Percentiles rank a stretch among this genome's conserved stretches.
phyloP scores from a whole-genome alignment of 2,113 vertebrate species.

The Nothobranchius kuhntae region DNA sequence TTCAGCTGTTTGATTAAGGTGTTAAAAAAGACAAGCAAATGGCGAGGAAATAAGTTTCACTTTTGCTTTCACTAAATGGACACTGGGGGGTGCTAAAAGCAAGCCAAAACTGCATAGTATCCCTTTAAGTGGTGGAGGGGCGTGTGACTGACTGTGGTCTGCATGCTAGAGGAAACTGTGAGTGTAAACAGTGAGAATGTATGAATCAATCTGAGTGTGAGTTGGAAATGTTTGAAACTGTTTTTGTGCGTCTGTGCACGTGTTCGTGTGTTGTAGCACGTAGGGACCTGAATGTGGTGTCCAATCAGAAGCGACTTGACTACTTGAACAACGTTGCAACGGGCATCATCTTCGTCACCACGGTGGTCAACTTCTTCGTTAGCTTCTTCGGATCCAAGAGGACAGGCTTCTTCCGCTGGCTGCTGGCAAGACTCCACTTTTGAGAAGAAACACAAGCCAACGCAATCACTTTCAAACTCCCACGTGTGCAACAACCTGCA shows the following conservation, averaged over 20 bases:
- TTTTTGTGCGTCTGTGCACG: slow-evolving; percentile 34
- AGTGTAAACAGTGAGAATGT: slow-evolving; percentile 13
- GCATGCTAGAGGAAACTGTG: background rate
- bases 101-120: too few species aligned
- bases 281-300: slow-evolving; percentile 75
- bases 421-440: slow-evolving; percentile 73
- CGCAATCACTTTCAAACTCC: background rate
- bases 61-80: too few species aligned
- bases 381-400: slow-evolving; percentile 77
- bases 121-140: background rate
- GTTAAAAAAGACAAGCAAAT: too few species aligned
- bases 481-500: too few species aligned
- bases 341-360: slow-evolving; percentile 67
- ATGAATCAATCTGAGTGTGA: slow-evolving; percentile 5
- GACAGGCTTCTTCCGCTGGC: slow-evolving; percentile 77
- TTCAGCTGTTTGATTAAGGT: too few species aligned
- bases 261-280: slow-evolving; percentile 62
- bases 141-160: slow-evolving; percentile 1
- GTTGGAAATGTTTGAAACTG: slow-evolving; percentile 56
- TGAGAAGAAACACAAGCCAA: slow-evolving; percentile 37
- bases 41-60: too few species aligned
- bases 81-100: too few species aligned
- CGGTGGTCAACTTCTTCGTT: slow-evolving; percentile 72
- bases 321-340: slow-evolving; percentile 75
- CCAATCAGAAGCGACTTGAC: slow-evolving; percentile 76